Evolutionary conservation across 2,888 invertebrate species (phyloP), one percentile per base, ranked within the genome.

Genomic region (Hedya salicella): DNA sequence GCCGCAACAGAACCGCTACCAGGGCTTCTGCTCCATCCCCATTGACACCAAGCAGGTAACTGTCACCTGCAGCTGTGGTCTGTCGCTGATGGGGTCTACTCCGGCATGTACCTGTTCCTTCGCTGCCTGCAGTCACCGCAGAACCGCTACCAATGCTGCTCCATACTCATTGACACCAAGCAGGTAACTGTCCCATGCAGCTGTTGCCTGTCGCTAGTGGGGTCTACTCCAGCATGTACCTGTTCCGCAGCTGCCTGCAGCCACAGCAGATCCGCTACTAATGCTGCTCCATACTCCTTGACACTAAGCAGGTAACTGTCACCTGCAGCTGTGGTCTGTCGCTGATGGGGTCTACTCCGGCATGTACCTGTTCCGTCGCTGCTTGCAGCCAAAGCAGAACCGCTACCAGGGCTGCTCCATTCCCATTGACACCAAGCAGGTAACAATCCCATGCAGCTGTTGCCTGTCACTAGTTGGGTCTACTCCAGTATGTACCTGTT

Each of bases 401-500:
- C 21, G 3, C 54, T 54, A 93, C 76, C 95, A 94, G 85, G 95
- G 94, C 93, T 96, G 95, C 82, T 93, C 94, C 66, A 94, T 96
- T 63, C 95, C 95, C 0, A 93, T 94, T 65, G 85, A 91, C 46
- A 42, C 62, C 19, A 66, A 49, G 13, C 63, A 67, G 60, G 70
- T 69, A 16, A 13, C n/a, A 4, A 6, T 6, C n/a, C n/a, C n/a
- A n/a, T n/a, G n/a, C n/a, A n/a, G n/a, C n/a, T n/a, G n/a, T n/a
- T n/a, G n/a, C n/a, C 94, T 97, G 19, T 93, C 96, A 78, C 93
- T 96, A 68, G 93, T 95, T 78, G 96, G 96, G 11, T 95, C 40
- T 85, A 94, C 60, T 95, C 95, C 6, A 97, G 96, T 3, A 93
- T 96, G 62, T 95, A 96, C 79, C 89, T 97, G 60, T 97, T 97